Percentiles rank a stretch among this genome's conserved stretches.
Conservation (phyloP, 2,888 invertebrate genomes). For the Rhagonycha fulva region DNA sequence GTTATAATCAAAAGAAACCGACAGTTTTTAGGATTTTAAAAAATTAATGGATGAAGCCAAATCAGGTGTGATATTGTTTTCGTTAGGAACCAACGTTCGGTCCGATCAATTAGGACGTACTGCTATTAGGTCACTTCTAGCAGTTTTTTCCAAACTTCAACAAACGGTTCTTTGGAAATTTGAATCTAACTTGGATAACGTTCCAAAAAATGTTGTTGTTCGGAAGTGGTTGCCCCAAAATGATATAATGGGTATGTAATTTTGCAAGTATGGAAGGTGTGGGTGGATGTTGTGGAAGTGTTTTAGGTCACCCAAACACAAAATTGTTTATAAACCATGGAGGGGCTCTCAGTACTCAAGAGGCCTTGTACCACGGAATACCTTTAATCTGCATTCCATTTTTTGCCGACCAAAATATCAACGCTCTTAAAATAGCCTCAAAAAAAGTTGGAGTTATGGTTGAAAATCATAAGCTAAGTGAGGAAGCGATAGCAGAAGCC, state of each 20-base stretch:
- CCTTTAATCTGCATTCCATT: slow-evolving; percentile 40
- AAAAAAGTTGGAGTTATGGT: slow-evolving; percentile 37
- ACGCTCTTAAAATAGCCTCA: slow-evolving; percentile 40
- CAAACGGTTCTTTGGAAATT: not conserved
- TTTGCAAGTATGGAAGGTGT: not conserved
- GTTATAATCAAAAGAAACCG: not conserved
- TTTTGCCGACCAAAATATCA: slow-evolving; percentile 41
- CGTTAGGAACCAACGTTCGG: slow-evolving; percentile 48
- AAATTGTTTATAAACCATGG: slow-evolving; percentile 32
- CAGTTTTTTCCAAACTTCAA: not conserved
- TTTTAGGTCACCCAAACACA: slow-evolving; percentile 28
- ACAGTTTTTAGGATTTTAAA: not conserved
- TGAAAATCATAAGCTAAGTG: slow-evolving; percentile 33
- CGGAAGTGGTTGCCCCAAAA: slow-evolving; percentile 53
- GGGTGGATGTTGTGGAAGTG: not conserved
- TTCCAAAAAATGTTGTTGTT: slow-evolving; percentile 50
- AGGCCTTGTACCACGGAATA: slow-evolving; percentile 32
- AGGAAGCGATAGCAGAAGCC: slow-evolving; percentile 29
- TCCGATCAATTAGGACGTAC: slow-evolving; percentile 41
- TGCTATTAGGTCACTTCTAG: not conserved
- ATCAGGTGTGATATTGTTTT: slow-evolving; percentile 50
- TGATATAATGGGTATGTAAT: slow-evolving; percentile 46
- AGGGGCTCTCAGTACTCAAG: slow-evolving; percentile 39
- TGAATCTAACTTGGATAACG: slow-evolving; percentile 37
- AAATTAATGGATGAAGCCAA: slow-evolving; percentile 44